Percentiles rank a stretch among this genome's conserved stretches.
These are phyloP conservation scores for Sweltsa coloradensis DNA, from an alignment of 1,140 invertebrate species.

Conservation along the genomic window DNA sequence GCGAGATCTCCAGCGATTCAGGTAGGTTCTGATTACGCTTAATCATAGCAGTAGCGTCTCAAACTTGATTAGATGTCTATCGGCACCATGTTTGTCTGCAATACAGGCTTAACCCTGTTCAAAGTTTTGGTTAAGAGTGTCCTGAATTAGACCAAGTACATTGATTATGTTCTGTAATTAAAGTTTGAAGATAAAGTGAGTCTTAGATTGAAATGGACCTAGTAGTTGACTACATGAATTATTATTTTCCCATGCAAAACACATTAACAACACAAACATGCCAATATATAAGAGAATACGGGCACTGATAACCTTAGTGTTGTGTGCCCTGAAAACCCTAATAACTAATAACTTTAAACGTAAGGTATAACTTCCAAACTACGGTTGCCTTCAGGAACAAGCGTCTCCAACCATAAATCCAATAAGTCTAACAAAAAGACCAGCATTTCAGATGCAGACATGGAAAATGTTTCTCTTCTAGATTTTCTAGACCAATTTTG, in stretches of 20 bases:
- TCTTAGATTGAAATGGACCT: conserved; percentile 6
- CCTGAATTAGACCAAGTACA: conserved; percentile 13
- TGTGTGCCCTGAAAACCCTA: too few relatives aligned
- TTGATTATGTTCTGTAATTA: conserved; percentile 11
- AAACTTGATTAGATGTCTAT: too few relatives aligned
- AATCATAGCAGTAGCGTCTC: too few relatives aligned
- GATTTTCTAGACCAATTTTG: conserved; percentile 1
- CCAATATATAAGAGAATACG: too few relatives aligned
- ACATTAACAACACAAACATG: too few relatives aligned
- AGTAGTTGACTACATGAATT: conserved; percentile 15
- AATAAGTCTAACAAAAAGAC: conserved; percentile 16
- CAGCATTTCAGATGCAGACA: conserved; percentile 20
- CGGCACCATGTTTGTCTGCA: too few relatives aligned
- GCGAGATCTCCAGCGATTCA: too few relatives aligned
- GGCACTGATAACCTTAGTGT: too few relatives aligned
- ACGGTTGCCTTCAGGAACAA: conserved; percentile 16
- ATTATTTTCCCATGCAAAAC: too few relatives aligned
- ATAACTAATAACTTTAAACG: too few relatives aligned
- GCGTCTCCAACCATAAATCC: conserved; percentile 19
- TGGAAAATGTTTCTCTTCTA: conserved; percentile 14
- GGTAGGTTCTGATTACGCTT: too few relatives aligned
- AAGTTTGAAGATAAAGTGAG: conserved; percentile 2
- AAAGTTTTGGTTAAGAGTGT: conserved; percentile 16
- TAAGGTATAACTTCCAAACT: conserved; percentile 18
- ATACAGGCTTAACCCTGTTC: too few relatives aligned